These are phyloP conservation scores for Cynoglossus semilaevis DNA, from an alignment of 2,113 vertebrate species.

Conservation along the genomic window DNA sequence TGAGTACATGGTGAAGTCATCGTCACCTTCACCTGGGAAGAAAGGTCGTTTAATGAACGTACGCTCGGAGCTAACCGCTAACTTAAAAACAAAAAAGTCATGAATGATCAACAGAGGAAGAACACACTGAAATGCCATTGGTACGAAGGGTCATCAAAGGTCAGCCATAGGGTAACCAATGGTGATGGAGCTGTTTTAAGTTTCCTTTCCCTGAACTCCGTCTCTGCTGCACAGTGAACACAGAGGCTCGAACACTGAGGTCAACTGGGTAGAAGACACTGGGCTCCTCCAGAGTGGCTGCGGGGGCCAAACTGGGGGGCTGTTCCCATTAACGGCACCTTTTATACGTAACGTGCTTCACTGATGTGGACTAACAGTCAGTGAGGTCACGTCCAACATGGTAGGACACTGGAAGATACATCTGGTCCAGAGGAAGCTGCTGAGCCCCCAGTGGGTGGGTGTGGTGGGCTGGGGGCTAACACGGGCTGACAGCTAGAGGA, in stretches of 20 bases:
- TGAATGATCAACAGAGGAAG: slow-evolving; percentile 17
- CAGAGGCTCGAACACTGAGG: slow-evolving; percentile 81
- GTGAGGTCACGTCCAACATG: slow-evolving; percentile 39
- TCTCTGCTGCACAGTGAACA: slow-evolving; percentile 79
- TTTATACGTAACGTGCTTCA: not conserved
- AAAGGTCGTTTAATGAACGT: not conserved
- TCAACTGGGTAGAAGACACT: slow-evolving; percentile 86
- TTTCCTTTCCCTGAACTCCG: slow-evolving; percentile 73
- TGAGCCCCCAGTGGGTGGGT: slow-evolving; percentile 74
- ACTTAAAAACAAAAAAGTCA: not conserved
- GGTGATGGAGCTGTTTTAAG: slow-evolving; percentile 72
- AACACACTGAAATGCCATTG: not conserved
- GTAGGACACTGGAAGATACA: slow-evolving; percentile 74
- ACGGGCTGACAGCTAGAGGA: slow-evolving; percentile 82
- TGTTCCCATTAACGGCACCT: too few species aligned
- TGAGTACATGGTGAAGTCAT: slow-evolving; percentile 81
- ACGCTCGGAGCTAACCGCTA: not conserved
- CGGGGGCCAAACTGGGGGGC: slow-evolving; percentile 54
- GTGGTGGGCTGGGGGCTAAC: slow-evolving; percentile 83
- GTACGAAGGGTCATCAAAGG: too few species aligned
- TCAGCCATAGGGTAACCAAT: too few species aligned
- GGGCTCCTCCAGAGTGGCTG: slow-evolving; percentile 75
- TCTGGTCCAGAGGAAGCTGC: slow-evolving; percentile 80
- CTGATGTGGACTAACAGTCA: slow-evolving; percentile 8
- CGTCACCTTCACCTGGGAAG: slow-evolving; percentile 82